These are phyloP conservation scores for Epinephelus malabaricus DNA, from an alignment of 2,797 vertebrate genomes.

Conservation along the genomic window DNA sequence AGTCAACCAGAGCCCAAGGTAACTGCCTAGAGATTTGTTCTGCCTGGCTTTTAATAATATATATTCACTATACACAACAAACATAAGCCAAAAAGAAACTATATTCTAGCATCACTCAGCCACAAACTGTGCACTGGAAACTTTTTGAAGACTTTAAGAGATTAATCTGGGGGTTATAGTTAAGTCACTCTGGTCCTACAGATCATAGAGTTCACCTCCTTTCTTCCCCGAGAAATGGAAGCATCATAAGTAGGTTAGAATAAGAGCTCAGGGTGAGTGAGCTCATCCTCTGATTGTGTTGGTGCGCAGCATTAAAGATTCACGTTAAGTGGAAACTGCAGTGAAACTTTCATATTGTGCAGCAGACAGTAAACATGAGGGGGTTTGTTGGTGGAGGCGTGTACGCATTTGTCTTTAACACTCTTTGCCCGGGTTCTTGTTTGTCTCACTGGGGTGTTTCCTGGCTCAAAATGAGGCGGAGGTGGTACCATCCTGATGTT, in stretches of 20 bases:
- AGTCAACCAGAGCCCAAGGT: constrained; percentile 22
- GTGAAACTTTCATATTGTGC: constrained; percentile 44
- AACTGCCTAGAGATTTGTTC: constrained; percentile 15
- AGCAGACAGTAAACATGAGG: background rate
- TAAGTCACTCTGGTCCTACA: background rate
- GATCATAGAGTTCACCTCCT: background rate
- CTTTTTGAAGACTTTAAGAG: background rate
- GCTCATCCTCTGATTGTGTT: constrained; percentile 13
- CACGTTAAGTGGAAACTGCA: constrained; percentile 44
- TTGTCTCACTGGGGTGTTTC: too few species aligned
- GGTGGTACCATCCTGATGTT: too few species aligned
- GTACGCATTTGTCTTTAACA: background rate
- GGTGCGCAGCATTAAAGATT: constrained; percentile 52
- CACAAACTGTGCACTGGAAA: background rate
- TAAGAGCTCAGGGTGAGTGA: constrained; percentile 5
- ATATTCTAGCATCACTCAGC: background rate
- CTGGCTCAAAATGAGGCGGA: too few species aligned
- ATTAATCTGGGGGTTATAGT: too few species aligned
- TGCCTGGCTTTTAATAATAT: constrained; percentile 4
- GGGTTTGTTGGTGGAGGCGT: background rate
- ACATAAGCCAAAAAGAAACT: background rate
- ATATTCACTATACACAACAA: background rate
- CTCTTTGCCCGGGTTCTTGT: too few species aligned
- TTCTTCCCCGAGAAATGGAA: background rate
- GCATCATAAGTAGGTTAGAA: constrained; percentile 5